Base-by-base conservation (phyloP, 2,888 invertebrate genomes). In the Drosophila histrio region DNA sequence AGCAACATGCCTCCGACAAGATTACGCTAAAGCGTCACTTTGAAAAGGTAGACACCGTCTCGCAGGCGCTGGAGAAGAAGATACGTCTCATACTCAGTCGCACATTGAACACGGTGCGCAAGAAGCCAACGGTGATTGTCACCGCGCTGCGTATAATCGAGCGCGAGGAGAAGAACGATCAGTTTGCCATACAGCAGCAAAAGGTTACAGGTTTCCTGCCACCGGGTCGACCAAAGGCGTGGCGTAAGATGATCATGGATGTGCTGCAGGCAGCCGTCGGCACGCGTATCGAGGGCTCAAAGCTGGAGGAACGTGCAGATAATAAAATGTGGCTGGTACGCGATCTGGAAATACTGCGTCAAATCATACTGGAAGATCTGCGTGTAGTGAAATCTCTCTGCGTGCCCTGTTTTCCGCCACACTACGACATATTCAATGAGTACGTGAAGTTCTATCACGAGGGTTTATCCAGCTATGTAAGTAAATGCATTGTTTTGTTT, bases 311-410 rank as follows among this genome's bases (percentile, higher is more conserved):
- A 87, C 93, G 98, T 21, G 94, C 94, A 17, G 96, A 96, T 80
- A 97, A 98, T 91, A 98, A 98, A 92, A 95, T 98, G 92, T 99
- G 99, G 99, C 93, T 99, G 11, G 98, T 98, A 3, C 93, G 97
- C 21, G 98, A 99, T 91, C 92, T 99, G 56, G 99, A 99, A 92
- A 93, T 96, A 36, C 96, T 96, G 0, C 93, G 98, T 34, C 96
- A 96, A 87, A 93, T 98, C 7, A 96, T 98, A 81, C 92, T 98
- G 5, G 98, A 98, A 90, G 98, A 99, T 92, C 92, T 99, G 69
- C 93, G 96, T 70, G 97, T 99, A 0, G 96, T 97, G 0, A 98
- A 98, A 90, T 96, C 96, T 0, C 92, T 97, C 0, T 97, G 97
- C 84, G 95, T 96, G 4, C 98, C 98, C 0, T 98, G 98, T 90